These are phyloP conservation scores for Chorisops tibialis DNA, from an alignment of 2,888 invertebrate genomes.

Conservation along the genomic window DNA sequence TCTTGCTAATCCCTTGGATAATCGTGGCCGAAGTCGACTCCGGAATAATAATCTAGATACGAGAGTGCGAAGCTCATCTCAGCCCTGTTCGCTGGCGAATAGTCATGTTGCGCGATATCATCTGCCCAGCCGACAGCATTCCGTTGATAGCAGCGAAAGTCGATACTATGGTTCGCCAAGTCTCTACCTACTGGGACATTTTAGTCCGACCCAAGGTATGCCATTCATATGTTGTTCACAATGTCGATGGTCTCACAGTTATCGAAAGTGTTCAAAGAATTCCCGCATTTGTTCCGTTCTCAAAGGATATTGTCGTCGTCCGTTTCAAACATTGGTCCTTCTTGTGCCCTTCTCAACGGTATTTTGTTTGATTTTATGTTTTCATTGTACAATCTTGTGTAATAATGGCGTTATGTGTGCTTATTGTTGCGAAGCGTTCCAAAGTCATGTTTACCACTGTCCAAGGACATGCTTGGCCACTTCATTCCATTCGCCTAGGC, in stretches of 20 bases:
- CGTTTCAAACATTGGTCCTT: not conserved
- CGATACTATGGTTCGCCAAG: slow-evolving; percentile 25
- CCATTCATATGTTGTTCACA: not conserved
- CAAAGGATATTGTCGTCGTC: not conserved
- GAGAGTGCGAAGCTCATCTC: slow-evolving; percentile 26
- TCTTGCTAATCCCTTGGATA: too few species aligned
- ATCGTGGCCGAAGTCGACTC: slow-evolving; percentile 7
- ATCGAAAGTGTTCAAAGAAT: slow-evolving; percentile 9
- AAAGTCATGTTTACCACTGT: slow-evolving; percentile 10
- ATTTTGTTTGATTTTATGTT: slow-evolving; percentile 28
- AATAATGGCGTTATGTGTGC: slow-evolving; percentile 22
- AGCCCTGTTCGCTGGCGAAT: not conserved
- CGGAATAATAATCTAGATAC: not conserved
- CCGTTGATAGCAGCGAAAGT: slow-evolving; percentile 31
- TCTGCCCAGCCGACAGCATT: slow-evolving; percentile 19
- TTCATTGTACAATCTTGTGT: slow-evolving; percentile 17
- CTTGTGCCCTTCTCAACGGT: slow-evolving; percentile 1
- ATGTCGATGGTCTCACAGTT: not conserved
- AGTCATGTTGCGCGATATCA: not conserved
- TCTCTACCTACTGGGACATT: slow-evolving; percentile 31
- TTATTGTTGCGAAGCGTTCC: slow-evolving; percentile 13
- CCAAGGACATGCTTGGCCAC: not conserved
- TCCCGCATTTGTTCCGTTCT: not conserved
- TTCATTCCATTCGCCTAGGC: not conserved
- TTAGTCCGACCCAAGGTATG: slow-evolving; percentile 37